Evolutionary conservation across 2,888 invertebrate species (phyloP).

Genomic region (Andrena trimmerana): DNA sequence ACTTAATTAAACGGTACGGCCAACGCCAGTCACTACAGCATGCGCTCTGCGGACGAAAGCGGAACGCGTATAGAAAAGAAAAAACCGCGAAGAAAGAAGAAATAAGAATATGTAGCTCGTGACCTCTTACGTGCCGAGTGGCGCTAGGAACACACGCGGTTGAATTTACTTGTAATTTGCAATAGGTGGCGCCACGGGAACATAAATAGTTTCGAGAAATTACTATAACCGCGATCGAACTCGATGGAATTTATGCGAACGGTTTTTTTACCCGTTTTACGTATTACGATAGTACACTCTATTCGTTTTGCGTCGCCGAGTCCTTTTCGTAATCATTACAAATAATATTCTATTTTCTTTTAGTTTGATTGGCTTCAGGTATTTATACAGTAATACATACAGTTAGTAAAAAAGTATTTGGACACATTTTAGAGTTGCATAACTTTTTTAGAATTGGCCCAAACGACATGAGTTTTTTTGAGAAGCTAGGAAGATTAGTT

Average conservation of each 20-base stretch:
- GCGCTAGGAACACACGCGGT: conserved; percentile 15
- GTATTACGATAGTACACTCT: no score
- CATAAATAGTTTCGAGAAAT: conserved; percentile 23
- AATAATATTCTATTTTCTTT: no score
- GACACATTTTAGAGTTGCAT: no score
- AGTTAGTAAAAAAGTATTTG: no score
- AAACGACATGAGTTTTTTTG: no score
- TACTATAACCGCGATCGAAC: neutral
- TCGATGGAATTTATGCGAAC: neutral
- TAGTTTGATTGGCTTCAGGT: no score
- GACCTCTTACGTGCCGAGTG: conserved; percentile 1
- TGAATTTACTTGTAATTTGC: conserved; percentile 62
- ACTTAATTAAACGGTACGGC: conserved; percentile 78
- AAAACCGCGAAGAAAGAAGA: neutral
- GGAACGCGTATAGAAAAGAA: neutral
- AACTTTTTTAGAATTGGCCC: no score
- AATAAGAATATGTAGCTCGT: neutral
- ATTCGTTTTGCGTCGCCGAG: no score
- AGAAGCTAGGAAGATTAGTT: no score
- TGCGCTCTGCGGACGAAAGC: neutral
- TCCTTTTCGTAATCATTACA: no score
- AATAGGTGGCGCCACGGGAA: conserved; percentile 71
- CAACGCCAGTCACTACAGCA: conserved; percentile 12
- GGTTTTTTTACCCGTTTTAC: no score
- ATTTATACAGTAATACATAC: no score